phyloP scores from a whole-genome alignment of 2,888 invertebrate genomes.

The Drosophila monieri region DNA sequence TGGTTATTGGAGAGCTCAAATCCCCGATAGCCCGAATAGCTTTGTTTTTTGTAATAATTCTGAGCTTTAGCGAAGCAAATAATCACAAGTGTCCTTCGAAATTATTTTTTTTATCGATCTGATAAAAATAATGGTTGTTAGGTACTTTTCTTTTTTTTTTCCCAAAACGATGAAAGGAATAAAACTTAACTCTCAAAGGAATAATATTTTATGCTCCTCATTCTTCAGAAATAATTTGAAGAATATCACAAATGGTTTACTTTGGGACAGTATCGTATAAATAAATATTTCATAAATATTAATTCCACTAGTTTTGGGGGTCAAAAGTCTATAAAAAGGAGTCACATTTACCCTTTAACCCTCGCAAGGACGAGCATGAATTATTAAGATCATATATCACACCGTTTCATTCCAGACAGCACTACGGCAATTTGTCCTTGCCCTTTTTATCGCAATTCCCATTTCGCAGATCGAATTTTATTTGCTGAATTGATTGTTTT shows the following conservation, averaged over 20 bases:
- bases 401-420: conserved; percentile 58
- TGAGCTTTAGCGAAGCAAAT: conserved; percentile 4
- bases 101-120: background rate
- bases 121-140: background rate
- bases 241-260: background rate
- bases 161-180: background rate
- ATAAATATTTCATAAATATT: background rate
- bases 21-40: background rate
- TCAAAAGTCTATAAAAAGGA: conserved; percentile 11
- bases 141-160: background rate
- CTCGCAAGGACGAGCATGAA: conserved; percentile 13
- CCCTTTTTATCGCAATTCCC: conserved; percentile 44
- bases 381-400: conserved; percentile 49
- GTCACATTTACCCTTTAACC: conserved; percentile 18
- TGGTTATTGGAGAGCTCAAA: conserved; percentile 10
- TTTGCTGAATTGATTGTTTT: conserved; percentile 74
- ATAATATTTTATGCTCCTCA: background rate
- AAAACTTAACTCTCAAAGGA: background rate
- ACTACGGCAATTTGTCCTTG: conserved; percentile 64
- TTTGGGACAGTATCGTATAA: background rate
- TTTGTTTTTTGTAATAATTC: conserved; percentile 9
- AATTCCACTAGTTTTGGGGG: background rate
- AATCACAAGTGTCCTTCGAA: conserved; percentile 3
- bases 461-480: conserved; percentile 74
- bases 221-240: background rate